phyloP scores from a whole-genome alignment of 2,113 vertebrate species.

The Microcebus lehilahytsara region DNA sequence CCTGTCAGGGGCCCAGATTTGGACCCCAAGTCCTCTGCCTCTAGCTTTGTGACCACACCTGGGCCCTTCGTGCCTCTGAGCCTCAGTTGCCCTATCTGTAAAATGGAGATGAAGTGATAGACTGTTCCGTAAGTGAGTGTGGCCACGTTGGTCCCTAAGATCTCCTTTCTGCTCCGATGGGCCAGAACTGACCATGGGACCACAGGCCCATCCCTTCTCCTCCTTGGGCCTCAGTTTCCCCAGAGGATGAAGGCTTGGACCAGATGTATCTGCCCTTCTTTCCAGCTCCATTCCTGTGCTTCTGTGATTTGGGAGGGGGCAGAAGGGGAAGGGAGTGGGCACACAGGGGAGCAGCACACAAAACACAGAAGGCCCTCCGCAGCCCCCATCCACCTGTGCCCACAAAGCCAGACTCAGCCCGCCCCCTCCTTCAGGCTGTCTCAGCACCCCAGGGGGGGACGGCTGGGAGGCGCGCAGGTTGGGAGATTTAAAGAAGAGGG shows the following conservation, averaged over 20 bases:
- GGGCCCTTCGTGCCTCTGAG: background rate
- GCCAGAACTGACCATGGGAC: background rate
- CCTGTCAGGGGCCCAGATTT: background rate
- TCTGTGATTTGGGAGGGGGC: background rate
- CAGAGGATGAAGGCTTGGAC: background rate
- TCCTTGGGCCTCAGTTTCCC: background rate
- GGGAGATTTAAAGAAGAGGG: background rate
- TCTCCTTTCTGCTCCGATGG: background rate
- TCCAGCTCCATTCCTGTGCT: background rate
- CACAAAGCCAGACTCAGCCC: background rate
- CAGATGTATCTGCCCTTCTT: background rate
- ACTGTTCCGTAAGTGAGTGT: background rate
- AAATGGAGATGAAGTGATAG: background rate
- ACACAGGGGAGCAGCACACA: background rate
- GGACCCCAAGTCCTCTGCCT: background rate
- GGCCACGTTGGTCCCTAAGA: background rate
- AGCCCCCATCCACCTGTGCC: background rate
- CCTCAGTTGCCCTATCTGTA: background rate
- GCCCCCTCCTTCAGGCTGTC: background rate
- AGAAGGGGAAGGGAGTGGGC: background rate
- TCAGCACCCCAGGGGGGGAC: background rate
- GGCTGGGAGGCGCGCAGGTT: background rate
- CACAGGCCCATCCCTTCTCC: background rate
- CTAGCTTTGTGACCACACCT: background rate
- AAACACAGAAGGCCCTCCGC: background rate